Percentiles rank a stretch among this genome's conserved stretches.
Evolutionary conservation across 2,113 vertebrate genomes (phyloP).

Genomic region (Trogon surrucura): DNA sequence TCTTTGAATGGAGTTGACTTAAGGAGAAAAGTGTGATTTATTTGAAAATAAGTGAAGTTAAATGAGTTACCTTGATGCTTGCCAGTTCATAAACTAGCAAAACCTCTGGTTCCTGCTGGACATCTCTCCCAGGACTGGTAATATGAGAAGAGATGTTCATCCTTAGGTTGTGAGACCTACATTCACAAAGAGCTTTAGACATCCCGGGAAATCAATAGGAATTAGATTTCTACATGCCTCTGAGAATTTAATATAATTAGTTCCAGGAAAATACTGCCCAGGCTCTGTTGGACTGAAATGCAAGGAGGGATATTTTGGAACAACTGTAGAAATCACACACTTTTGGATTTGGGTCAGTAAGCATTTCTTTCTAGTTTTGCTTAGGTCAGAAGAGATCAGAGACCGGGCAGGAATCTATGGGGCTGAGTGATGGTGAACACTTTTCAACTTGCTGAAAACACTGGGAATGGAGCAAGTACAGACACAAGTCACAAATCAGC

Average conservation of each 20-base stretch:
- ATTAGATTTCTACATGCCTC: conserved; percentile 43
- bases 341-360: background rate
- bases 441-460: conserved; percentile 32
- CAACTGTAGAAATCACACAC: background rate
- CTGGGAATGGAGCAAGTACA: conserved; percentile 32
- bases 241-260: conserved; percentile 52
- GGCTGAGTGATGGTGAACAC: background rate
- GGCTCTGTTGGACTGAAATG: background rate
- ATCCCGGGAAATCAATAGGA: conserved; percentile 35
- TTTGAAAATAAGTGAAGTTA: background rate
- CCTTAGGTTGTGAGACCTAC: background rate
- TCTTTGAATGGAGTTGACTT: background rate
- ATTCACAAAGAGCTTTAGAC: conserved; percentile 4
- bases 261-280: conserved; percentile 41
- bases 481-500: conserved; percentile 60
- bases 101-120: background rate
- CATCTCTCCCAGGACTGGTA: background rate
- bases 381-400: background rate
- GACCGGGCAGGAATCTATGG: background rate
- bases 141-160: background rate
- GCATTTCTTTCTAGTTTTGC: background rate
- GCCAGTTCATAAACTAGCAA: background rate
- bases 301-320: conserved; percentile 11
- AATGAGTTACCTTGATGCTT: background rate
- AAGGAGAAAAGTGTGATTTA: background rate